Percentiles rank a stretch among this genome's conserved stretches.
phyloP scores from a whole-genome alignment of 2,888 invertebrate species.

The Synergus laeviventris region DNA sequence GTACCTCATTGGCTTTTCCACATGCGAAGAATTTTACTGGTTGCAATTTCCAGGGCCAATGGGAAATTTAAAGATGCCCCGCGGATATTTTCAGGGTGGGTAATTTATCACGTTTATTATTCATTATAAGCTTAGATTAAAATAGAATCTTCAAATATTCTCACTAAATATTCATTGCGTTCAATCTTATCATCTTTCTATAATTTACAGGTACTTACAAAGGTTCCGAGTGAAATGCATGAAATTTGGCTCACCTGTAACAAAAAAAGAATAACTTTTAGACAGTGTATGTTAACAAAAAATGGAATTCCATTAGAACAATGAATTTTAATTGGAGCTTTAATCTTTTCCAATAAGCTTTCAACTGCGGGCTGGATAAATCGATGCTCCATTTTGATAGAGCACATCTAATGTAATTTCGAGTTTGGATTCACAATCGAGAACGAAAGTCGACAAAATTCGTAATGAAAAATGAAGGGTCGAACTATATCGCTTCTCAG shows the following conservation, averaged over 20 bases:
- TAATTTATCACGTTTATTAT: background rate
- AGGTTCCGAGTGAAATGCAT: background rate
- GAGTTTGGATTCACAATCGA: slow-evolving; percentile 4
- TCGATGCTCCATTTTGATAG: slow-evolving; percentile 19
- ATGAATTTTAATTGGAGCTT: slow-evolving; percentile 16
- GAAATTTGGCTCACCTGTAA: slow-evolving; percentile 12
- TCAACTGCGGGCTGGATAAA: background rate
- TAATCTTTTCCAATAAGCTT: background rate
- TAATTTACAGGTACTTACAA: slow-evolving; percentile 13
- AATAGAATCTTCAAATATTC: too few species aligned
- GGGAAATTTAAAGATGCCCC: background rate
- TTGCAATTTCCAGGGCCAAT: background rate
- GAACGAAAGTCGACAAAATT: slow-evolving; percentile 25
- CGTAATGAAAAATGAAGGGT: slow-evolving; percentile 20
- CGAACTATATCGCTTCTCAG: background rate
- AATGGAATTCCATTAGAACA: slow-evolving; percentile 18
- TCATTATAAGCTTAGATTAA: too few species aligned
- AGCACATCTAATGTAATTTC: slow-evolving; percentile 19
- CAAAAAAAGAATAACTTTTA: background rate
- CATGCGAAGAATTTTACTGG: background rate
- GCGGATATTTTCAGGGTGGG: background rate
- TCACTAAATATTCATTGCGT: too few species aligned
- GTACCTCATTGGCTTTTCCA: background rate
- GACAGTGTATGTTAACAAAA: background rate
- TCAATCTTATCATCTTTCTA: background rate